phyloP scores from a whole-genome alignment of 2,888 invertebrate genomes.

The Entomobrya proxima region DNA sequence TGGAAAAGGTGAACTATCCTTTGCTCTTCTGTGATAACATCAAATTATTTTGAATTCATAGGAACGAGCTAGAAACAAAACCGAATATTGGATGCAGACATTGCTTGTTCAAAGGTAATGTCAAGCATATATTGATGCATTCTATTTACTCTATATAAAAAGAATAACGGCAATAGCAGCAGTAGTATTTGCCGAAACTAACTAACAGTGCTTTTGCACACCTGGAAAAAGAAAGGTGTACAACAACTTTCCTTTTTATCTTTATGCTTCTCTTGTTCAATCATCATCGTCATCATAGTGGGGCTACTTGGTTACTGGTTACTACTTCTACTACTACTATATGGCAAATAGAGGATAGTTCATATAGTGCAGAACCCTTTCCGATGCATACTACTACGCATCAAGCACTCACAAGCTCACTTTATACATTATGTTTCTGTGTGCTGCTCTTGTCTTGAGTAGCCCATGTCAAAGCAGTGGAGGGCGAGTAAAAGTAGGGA shows the following conservation, averaged over 20 bases:
- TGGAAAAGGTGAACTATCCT: constrained; percentile 1
- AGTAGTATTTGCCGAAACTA: neutral
- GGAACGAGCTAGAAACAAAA: no score
- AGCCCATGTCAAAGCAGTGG: neutral
- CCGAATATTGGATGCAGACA: no score
- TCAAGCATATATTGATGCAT: no score
- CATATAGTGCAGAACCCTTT: no score
- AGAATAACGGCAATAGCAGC: neutral
- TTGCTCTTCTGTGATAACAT: neutral
- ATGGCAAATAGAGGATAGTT: no score
- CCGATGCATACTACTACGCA: neutral
- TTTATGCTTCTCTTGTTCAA: neutral
- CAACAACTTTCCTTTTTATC: constrained; percentile 10
- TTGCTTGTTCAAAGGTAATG: no score
- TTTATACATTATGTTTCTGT: neutral
- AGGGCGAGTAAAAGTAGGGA: constrained; percentile 15
- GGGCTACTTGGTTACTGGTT: no score
- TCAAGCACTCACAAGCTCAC: neutral
- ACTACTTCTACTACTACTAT: no score
- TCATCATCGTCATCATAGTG: neutral
- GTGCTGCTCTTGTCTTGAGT: constrained; percentile 3
- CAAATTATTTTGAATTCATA: constrained; percentile 19
- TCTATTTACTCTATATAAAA: neutral
- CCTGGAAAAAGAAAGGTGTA: constrained; percentile 1
- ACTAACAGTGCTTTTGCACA: neutral